Percentiles rank a stretch among this genome's conserved stretches.
These are phyloP conservation scores for Drosophila albomicans DNA, from an alignment of 1,140 invertebrate species.

Conservation along the genomic window DNA sequence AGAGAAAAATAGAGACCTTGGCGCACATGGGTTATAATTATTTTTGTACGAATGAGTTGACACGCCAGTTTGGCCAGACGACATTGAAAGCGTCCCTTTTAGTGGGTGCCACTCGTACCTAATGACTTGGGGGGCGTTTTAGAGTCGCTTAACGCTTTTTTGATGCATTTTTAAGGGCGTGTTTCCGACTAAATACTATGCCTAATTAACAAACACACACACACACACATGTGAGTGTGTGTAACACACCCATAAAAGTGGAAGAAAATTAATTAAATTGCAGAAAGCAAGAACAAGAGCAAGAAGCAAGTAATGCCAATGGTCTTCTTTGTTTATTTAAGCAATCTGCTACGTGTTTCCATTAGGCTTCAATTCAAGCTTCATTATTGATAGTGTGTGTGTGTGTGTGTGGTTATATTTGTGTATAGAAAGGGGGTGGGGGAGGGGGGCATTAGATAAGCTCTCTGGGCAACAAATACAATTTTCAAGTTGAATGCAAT, in stretches of 20 bases:
- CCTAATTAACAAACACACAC: conserved; percentile 67
- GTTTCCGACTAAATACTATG: conserved; percentile 59
- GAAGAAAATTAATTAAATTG: conserved; percentile 77
- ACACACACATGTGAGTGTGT: conserved; percentile 10
- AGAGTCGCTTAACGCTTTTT: conserved; percentile 68
- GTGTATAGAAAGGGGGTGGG: no score
- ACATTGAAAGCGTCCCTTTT: conserved; percentile 55
- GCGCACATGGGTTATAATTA: conserved; percentile 56
- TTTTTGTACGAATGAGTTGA: conserved; percentile 52
- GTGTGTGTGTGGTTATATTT: neutral
- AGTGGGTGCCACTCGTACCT: conserved; percentile 18
- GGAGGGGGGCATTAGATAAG: conserved; percentile 46
- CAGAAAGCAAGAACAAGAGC: conserved; percentile 10
- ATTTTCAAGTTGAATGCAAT: conserved; percentile 84
- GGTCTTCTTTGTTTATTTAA: conserved; percentile 61
- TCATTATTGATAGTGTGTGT: conserved; percentile 63
- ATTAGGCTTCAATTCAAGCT: conserved; percentile 80
- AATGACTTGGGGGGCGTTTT: conserved; percentile 54
- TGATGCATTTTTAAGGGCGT: conserved; percentile 75
- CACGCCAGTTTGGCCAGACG: conserved; percentile 50
- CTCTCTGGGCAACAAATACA: conserved; percentile 67
- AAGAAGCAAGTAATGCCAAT: conserved; percentile 12
- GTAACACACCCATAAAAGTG: conserved; percentile 59
- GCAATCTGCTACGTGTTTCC: conserved; percentile 78
- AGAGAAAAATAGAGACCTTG: conserved; percentile 12